Evolutionary conservation across 2,113 vertebrate genomes (phyloP).

Genomic region (Brachionichthys hirsutus): DNA sequence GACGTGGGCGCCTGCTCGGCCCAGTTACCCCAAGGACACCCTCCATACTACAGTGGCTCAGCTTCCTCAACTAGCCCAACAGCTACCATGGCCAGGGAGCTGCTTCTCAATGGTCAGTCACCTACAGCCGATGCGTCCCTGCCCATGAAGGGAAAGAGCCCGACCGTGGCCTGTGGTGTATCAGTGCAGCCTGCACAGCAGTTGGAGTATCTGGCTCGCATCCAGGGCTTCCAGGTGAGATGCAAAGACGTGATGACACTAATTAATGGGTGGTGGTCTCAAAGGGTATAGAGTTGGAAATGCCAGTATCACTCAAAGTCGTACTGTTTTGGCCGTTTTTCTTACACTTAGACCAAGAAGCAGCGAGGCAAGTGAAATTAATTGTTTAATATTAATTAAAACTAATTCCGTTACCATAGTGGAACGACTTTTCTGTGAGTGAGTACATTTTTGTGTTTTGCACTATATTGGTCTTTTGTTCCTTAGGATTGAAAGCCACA

Average conservation of each 20-base stretch:
- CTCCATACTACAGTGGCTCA: conserved; percentile 75
- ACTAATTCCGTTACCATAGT: background rate
- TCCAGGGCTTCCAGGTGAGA: conserved; percentile 99
- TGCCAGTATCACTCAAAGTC: background rate
- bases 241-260: background rate
- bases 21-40: conserved; percentile 64
- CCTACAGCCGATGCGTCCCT: conserved; percentile 83
- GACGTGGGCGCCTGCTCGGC: conserved; percentile 86
- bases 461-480: too few species aligned
- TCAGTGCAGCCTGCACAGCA: conserved; percentile 95
- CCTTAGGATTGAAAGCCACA: too few species aligned
- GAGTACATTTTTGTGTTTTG: too few species aligned
- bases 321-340: background rate
- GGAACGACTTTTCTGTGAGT: background rate
- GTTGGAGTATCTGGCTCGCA: conserved; percentile 97
- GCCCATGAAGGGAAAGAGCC: conserved; percentile 87
- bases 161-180: conserved; percentile 84
- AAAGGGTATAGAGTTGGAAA: background rate
- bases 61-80: conserved; percentile 85
- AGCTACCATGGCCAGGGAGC: conserved; percentile 90
- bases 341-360: too few species aligned
- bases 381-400: background rate
- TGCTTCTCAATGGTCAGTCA: conserved; percentile 91
- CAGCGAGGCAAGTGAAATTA: too few species aligned
- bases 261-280: background rate